Base-by-base conservation (phyloP, 2,113 vertebrate species). In the Coryphaenoides rupestris region DNA sequence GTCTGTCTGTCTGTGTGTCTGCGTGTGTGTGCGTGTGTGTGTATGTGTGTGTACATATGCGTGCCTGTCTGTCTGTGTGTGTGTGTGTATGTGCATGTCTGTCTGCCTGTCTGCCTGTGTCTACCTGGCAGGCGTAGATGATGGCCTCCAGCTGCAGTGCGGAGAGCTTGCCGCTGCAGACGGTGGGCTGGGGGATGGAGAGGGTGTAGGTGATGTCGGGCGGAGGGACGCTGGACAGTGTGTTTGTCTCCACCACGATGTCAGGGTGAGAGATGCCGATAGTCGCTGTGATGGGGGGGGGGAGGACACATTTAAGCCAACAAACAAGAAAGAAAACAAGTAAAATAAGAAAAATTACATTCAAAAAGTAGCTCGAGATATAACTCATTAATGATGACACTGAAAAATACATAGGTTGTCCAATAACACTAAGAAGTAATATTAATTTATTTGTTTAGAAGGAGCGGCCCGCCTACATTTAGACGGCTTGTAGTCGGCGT, bases 91-190 rank as follows among this genome's bases (percentile, higher is more conserved):
- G 28, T 1, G 28, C 10, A 10, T 33, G 28, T 3, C 5, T 33
- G 28, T 33, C 53, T 55, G 5, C 54, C 33, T 5, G 3, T 19
- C n/a, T 15, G n/a, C 50, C 65, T 2, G 4, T 13, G 46, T 53
- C 28, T 21, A 99, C 97, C 94, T 99, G 97, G 87, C 97, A 99
- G 78, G 94, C 94, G 0, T 99, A 99, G 65, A 95, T 89, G 82
- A 99, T 95, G 60, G 97, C 96, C 83, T 99, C 97, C 60, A 99
- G 90, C 91, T 99, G 97, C 73, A 98, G 90, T 55, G 96, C 97
- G 0, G 97, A 99, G 66, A 99, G 91, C 9, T 87, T 79, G 15
- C 92, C 92, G 0, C 66, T 85, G 70, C 89, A 90, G 0, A 92
- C 90, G 22, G 90, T 88, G 0, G 76, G 56, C 49, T 79, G 22